Base-by-base conservation (phyloP, 2,113 vertebrate genomes). In the Bambusicola thoracicus region DNA sequence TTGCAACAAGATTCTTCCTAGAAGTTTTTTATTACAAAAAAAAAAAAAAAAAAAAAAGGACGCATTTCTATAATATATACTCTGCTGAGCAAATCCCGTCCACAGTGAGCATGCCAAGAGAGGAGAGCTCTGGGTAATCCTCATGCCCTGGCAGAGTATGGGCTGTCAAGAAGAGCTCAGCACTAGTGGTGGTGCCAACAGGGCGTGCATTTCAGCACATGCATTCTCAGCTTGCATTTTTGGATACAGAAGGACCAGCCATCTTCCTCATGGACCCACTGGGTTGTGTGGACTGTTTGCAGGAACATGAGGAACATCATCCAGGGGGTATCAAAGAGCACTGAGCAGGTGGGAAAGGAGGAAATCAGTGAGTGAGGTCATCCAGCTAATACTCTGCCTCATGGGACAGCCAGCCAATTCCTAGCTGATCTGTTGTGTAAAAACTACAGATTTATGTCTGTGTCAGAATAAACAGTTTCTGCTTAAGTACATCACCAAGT, bases 131-230 rank as follows among this genome's bases (percentile, higher is more conserved):
- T 46, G 69, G 30, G 63, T 29, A 48, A 5, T 44, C 79, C 43
- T n/a, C 59, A 58, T 0, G 1, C 38, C 70, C n/a, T 0, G 13
- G 38, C n/a, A 34, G 2, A 67, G 18, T 21, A 40, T 40, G 46
- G 76, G 59, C 36, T 62, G 8, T 8, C 53, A 22, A 78, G 65
- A 81, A 44, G 62, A 55, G 14, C 13, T 2, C 77, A 61, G 7
- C 62, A 80, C 32, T 38, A 79, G 24, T 4, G 2, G 32, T 0
- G 1, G 24, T 72, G 46, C 41, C 34, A 43, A 16, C 16, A 17
- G 85, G 17, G 21, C 1, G 0, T n/a, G 44, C n/a, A 27, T 43
- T 61, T 19, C 61, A 75, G 32, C 19, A 41, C 51, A 19, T 6
- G 1, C 1, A 3, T 55, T 75, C 66, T 65, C 67, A 85, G 43